Percentiles rank a stretch among this genome's conserved stretches.
phyloP scores from a whole-genome alignment of 2,797 vertebrate genomes.

The Lutjanus argentimaculatus region DNA sequence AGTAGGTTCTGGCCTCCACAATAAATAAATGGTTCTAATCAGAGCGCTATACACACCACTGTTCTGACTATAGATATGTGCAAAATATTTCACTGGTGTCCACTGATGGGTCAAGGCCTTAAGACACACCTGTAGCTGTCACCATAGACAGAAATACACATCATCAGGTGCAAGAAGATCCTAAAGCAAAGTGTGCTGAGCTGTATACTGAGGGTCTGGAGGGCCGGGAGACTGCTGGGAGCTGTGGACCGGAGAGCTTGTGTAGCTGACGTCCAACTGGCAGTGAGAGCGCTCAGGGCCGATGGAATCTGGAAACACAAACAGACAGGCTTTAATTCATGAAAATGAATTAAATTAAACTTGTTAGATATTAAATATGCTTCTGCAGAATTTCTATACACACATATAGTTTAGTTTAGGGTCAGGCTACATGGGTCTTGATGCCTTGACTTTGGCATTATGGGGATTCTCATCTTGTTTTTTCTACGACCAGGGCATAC shows the following conservation, averaged over 20 bases:
- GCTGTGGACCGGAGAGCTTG: slow-evolving; percentile 21
- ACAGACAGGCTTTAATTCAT: background rate
- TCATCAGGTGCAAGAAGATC: slow-evolving; percentile 34
- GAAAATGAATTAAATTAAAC: background rate
- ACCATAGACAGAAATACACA: slow-evolving; percentile 45
- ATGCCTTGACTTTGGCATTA: no score
- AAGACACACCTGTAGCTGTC: slow-evolving; percentile 60
- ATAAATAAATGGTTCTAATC: slow-evolving; percentile 69
- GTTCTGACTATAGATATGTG: slow-evolving; percentile 64
- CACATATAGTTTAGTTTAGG: no score
- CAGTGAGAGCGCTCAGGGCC: slow-evolving; percentile 75
- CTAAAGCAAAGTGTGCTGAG: slow-evolving; percentile 39
- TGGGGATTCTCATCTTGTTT: no score
- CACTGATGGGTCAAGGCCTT: slow-evolving; percentile 39
- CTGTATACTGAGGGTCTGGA: slow-evolving; percentile 29
- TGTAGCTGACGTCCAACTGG: slow-evolving; percentile 42
- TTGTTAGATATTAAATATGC: no score
- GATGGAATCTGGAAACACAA: slow-evolving; percentile 85
- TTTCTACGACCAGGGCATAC: no score
- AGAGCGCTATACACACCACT: slow-evolving; percentile 50
- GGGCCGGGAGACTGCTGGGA: slow-evolving; percentile 48
- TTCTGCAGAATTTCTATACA: background rate
- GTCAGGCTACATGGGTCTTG: no score
- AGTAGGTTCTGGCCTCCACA: slow-evolving; percentile 52
- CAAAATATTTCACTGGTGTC: slow-evolving; percentile 60